Percentiles rank a stretch among this genome's conserved stretches.
Conservation (phyloP, 2,888 invertebrate species). For the Drosophila melanosoma region DNA sequence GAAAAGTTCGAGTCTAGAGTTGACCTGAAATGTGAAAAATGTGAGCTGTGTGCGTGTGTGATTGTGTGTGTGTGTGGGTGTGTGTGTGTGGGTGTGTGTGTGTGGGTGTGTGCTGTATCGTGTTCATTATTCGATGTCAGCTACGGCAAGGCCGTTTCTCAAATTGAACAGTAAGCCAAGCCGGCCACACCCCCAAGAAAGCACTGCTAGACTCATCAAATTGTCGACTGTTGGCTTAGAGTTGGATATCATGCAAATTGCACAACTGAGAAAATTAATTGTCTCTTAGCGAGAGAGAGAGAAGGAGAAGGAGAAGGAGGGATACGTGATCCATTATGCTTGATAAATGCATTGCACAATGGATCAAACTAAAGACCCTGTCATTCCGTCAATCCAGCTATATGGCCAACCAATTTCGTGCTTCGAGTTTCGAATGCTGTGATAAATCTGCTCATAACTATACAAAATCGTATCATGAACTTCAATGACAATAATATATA, state of each 20-base stretch:
- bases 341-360: slow-evolving; percentile 3
- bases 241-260: slow-evolving; percentile 42
- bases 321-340: slow-evolving; percentile 25
- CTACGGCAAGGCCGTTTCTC: slow-evolving; percentile 10
- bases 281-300: slow-evolving; percentile 3
- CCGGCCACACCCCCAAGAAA: slow-evolving; percentile 34
- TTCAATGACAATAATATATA: background rate
- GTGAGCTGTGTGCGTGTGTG: slow-evolving; percentile 30
- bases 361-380: slow-evolving; percentile 8
- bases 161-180: slow-evolving; percentile 53
- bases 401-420: background rate
- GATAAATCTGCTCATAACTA: background rate
- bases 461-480: background rate
- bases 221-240: slow-evolving; percentile 33
- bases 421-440: too few relatives aligned
- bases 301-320: background rate
- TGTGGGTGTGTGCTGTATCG: slow-evolving; percentile 10
- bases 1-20: slow-evolving; percentile 73
- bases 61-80: slow-evolving; percentile 26
- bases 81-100: slow-evolving; percentile 18
- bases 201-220: slow-evolving; percentile 33
- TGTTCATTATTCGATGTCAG: slow-evolving; percentile 44
- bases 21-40: slow-evolving; percentile 70
- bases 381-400: slow-evolving; percentile 9
- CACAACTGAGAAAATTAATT: slow-evolving; percentile 26